phyloP scores from a whole-genome alignment of 2,888 invertebrate species.

The Epinotia bilunana region DNA sequence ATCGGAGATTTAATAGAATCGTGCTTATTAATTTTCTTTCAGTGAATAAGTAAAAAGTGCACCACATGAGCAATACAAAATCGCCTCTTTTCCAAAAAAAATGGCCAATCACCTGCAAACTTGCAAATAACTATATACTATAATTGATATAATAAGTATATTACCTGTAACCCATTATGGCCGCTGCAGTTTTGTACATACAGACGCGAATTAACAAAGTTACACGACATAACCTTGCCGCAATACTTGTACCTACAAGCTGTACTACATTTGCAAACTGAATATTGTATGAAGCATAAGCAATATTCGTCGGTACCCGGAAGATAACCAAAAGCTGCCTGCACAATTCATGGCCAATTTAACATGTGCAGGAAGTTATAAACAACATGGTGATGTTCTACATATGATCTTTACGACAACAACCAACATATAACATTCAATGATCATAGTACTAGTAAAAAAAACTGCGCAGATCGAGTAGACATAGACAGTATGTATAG shows the following conservation, averaged over 20 bases:
- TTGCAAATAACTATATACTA: too few species aligned
- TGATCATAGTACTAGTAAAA: background rate
- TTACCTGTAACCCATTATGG: too few species aligned
- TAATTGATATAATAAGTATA: too few species aligned
- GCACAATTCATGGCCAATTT: conserved; percentile 34
- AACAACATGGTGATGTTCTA: conserved; percentile 6
- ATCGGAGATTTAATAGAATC: too few species aligned
- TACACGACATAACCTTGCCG: conserved; percentile 12
- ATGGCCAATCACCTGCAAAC: too few species aligned
- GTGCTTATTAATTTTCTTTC: too few species aligned
- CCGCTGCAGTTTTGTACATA: background rate
- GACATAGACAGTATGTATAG: background rate
- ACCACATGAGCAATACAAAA: too few species aligned
- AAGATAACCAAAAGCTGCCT: conserved; percentile 34
- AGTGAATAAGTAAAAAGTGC: too few species aligned
- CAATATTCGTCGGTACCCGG: conserved; percentile 29
- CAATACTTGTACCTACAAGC: conserved; percentile 25
- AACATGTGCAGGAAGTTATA: conserved; percentile 33
- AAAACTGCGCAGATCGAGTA: background rate
- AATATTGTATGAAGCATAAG: conserved; percentile 42
- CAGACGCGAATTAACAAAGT: conserved; percentile 12
- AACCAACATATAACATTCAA: background rate
- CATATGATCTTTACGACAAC: background rate
- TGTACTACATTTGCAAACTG: conserved; percentile 33
- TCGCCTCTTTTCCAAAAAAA: too few species aligned